Evolutionary conservation across 2,888 invertebrate genomes (phyloP).

Genomic region (Sericinus montela): DNA sequence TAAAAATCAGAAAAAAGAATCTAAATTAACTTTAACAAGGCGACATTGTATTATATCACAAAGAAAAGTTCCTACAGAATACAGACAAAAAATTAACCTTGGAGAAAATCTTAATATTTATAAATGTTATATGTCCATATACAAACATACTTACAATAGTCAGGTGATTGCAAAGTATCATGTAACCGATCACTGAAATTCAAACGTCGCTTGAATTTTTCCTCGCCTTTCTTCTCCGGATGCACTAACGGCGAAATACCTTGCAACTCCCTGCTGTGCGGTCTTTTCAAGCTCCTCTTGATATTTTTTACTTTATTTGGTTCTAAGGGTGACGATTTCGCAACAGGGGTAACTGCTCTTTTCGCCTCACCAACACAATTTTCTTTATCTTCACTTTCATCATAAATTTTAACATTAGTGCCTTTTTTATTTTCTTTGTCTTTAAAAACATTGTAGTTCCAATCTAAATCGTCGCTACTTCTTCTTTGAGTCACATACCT

Average conservation of each 20-base stretch:
- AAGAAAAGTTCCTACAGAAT: no score
- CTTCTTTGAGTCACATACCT: slow-evolving; percentile 39
- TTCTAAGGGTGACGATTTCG: slow-evolving; percentile 32
- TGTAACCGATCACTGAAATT: slow-evolving; percentile 35
- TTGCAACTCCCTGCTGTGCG: slow-evolving; percentile 59
- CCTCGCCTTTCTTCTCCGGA: slow-evolving; percentile 32
- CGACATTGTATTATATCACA: no score
- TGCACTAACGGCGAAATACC: slow-evolving; percentile 42
- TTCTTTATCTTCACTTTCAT: slow-evolving; percentile 15
- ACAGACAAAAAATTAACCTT: no score
- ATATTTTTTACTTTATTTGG: slow-evolving; percentile 49
- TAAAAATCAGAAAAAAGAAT: no score
- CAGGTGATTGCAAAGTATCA: slow-evolving; percentile 37
- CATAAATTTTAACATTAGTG: slow-evolving; percentile 26
- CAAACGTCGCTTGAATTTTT: slow-evolving; percentile 41
- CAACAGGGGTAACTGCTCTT: slow-evolving; percentile 38
- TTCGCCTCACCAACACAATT: slow-evolving; percentile 26
- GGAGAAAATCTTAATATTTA: no score
- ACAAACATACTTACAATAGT: slow-evolving; percentile 42
- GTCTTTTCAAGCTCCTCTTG: slow-evolving; percentile 60
- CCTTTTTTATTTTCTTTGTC: slow-evolving; percentile 27
- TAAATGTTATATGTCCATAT: no score
- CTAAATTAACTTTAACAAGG: no score
- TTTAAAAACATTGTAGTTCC: slow-evolving; percentile 41
- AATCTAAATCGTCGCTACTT: slow-evolving; percentile 38